phyloP scores from a whole-genome alignment of 2,113 vertebrate species.

The Neofelis nebulosa region DNA sequence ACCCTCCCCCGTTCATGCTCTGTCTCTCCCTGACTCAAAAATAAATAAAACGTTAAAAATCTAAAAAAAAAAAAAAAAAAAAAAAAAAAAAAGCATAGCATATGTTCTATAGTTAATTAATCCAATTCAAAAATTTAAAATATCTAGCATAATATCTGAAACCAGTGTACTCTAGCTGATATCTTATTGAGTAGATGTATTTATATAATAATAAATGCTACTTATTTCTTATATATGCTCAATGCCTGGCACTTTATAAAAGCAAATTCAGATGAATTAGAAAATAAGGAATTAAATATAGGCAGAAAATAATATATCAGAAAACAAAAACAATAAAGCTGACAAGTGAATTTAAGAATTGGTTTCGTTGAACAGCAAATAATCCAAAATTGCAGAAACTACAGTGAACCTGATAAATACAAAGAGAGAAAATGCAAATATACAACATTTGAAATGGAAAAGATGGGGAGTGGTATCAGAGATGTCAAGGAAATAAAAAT shows the following conservation, averaged over 20 bases:
- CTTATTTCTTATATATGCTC: background rate
- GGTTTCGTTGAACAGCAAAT: background rate
- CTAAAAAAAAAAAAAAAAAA: no score
- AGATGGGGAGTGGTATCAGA: background rate
- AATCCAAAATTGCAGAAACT: background rate
- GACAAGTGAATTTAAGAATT: background rate
- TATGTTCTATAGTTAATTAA: background rate
- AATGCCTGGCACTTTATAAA: background rate
- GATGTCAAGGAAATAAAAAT: background rate
- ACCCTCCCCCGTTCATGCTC: no score
- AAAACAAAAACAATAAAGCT: slow-evolving; percentile 30
- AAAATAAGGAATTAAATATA: background rate
- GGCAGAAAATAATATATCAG: background rate
- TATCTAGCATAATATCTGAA: background rate
- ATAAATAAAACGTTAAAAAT: no score
- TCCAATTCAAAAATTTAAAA: background rate
- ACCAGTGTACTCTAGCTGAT: background rate
- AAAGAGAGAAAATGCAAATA: background rate
- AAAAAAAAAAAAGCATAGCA: background rate
- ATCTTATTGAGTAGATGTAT: background rate
- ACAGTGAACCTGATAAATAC: background rate
- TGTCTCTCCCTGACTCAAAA: no score
- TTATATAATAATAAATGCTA: background rate
- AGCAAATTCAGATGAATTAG: background rate
- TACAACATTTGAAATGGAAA: background rate